Evolutionary conservation across 1,140 invertebrate genomes (phyloP), one percentile per base, ranked within the genome.

Genomic region (Mizuhopecten yessoensis): DNA sequence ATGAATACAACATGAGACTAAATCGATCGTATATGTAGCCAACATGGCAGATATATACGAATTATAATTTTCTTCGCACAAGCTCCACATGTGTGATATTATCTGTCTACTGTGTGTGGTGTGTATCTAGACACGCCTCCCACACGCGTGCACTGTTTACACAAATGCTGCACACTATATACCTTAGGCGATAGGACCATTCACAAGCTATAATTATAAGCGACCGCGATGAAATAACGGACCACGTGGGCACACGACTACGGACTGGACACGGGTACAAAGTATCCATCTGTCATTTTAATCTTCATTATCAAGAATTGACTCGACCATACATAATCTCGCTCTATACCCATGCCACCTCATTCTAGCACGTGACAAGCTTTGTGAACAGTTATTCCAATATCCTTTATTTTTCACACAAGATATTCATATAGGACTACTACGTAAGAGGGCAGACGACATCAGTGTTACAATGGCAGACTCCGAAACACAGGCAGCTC

Each of bases 401-500:
- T 29, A 75, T 39, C 45, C 45, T 17, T 75, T 75, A 75, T 75
- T 75, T 75, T 29, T 75, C n/a, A 29, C 57, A n/a, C n/a, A 75
- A 75, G 57, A n/a, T 13, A 75, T 75, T 29, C 57, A 75, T 11
- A 29, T 11, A 20, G 45, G 45, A 23, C 45, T 29, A 75, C 29
- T 75, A n/a, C 23, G 17, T 75, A 75, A 75, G 57, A 49, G 57
- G 11, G n/a, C n/a, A 75, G 57, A 75, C 57, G 57, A 75, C 57
- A 29, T n/a, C 5, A n/a, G 36, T 13, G 36, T 23, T 29, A 75
- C 5, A 75, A 75, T 75, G 57, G 57, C 57, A 75, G 57, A 75
- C 11, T 49, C 45, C 45, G 45, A 86, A n/a, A n/a, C n/a, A n/a
- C n/a, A n/a, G 11, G 88, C 86, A 75, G 90, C 89, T 49, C 88